These are phyloP conservation scores for Thalassoma bifasciatum DNA, from an alignment of 2,113 vertebrate species.

Conservation along the genomic window DNA sequence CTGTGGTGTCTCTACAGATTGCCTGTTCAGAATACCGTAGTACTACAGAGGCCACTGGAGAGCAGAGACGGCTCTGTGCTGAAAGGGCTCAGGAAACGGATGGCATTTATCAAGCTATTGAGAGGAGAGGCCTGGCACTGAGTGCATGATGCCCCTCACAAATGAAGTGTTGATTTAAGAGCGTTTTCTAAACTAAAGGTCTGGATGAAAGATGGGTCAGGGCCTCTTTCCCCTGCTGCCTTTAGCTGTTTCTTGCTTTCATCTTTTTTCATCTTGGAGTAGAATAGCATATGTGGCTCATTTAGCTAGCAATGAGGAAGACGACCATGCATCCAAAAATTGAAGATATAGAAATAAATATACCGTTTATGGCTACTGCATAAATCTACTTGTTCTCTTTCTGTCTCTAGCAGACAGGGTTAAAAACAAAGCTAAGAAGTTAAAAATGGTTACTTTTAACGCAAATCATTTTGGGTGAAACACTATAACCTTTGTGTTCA, in stretches of 20 bases:
- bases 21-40: slow-evolving; percentile 74
- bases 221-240: background rate
- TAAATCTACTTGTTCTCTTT: background rate
- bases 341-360: no score
- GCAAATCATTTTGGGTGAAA: no score
- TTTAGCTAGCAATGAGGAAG: background rate
- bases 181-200: slow-evolving; percentile 43
- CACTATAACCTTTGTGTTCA: background rate
- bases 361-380: no score
- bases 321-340: background rate
- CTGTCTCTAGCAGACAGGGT: background rate
- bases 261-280: no score
- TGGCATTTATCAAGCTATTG: slow-evolving; percentile 69
- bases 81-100: slow-evolving; percentile 56
- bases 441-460: background rate
- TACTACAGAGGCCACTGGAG: slow-evolving; percentile 59
- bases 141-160: slow-evolving; percentile 46
- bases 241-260: no score
- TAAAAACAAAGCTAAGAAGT: background rate
- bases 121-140: slow-evolving; percentile 47
- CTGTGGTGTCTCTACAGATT: slow-evolving; percentile 71
- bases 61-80: slow-evolving; percentile 48
- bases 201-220: slow-evolving; percentile 22
- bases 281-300: background rate
- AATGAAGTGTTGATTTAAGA: slow-evolving; percentile 50